These are phyloP conservation scores for Hormaphis cornu DNA, from an alignment of 1,140 invertebrate species.

Conservation along the genomic window DNA sequence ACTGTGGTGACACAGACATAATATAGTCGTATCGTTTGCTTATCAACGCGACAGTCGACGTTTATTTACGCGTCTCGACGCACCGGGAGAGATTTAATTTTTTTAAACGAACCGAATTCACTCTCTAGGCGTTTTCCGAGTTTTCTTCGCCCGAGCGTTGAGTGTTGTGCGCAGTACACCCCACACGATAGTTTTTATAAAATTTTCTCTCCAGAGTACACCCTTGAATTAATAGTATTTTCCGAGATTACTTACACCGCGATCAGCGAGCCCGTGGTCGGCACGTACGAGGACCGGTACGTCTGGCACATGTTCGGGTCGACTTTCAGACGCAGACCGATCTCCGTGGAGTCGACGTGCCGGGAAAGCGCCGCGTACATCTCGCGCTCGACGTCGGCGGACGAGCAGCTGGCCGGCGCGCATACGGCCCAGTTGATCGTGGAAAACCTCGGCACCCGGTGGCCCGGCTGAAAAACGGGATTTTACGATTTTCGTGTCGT, in stretches of 20 bases:
- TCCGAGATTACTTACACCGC: constrained; percentile 48
- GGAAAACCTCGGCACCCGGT: constrained; percentile 53
- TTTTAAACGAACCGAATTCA: too few relatives aligned
- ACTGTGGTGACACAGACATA: too few relatives aligned
- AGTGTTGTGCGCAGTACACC: too few relatives aligned
- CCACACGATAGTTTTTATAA: too few relatives aligned
- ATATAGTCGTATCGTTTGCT: too few relatives aligned
- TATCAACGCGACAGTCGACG: too few relatives aligned
- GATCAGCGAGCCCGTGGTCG: constrained; percentile 44
- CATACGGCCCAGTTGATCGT: constrained; percentile 55
- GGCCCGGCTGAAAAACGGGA: constrained; percentile 49
- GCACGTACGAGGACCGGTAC: constrained; percentile 25
- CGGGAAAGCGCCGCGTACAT: constrained; percentile 40
- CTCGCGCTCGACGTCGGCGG: constrained; percentile 49
- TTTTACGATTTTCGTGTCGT: background rate
- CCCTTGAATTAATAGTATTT: too few relatives aligned
- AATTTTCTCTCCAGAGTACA: too few relatives aligned
- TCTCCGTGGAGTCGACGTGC: constrained; percentile 44
- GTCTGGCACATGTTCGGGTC: constrained; percentile 53
- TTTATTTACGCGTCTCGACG: too few relatives aligned
- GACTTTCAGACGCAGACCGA: constrained; percentile 48
- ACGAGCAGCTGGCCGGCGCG: constrained; percentile 49
- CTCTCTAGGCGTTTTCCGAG: too few relatives aligned
- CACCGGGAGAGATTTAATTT: too few relatives aligned
- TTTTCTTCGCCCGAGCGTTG: too few relatives aligned